Evolutionary conservation across 2,113 vertebrate species (phyloP).

Genomic region (Podarcis muralis): DNA sequence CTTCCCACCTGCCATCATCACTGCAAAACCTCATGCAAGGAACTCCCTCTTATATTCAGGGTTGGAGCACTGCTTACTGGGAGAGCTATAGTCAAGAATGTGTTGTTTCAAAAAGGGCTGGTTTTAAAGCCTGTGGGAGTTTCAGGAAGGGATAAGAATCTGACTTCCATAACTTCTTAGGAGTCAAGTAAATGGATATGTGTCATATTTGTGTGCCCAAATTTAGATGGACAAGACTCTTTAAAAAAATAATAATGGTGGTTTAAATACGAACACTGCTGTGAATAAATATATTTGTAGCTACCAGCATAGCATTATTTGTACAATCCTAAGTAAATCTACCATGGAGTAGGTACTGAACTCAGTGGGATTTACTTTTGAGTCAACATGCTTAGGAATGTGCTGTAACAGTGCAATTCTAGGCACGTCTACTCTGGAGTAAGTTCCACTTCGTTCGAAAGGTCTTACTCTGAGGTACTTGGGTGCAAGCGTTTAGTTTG

Average conservation of each 20-base stretch:
- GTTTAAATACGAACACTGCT: background rate
- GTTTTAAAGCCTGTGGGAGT: background rate
- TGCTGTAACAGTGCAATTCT: no score
- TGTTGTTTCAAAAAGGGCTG: background rate
- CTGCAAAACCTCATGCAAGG: background rate
- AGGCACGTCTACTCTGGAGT: background rate
- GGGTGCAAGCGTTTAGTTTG: constrained; percentile 19
- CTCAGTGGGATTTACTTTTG: no score
- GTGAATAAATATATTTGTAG: constrained; percentile 28
- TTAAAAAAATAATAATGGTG: background rate
- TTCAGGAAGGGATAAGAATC: background rate
- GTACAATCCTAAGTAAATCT: no score
- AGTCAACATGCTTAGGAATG: no score
- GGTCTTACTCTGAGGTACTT: background rate
- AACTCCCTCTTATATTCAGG: background rate
- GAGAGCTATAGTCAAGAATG: background rate
- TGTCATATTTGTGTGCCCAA: background rate
- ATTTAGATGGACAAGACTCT: background rate
- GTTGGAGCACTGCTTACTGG: background rate
- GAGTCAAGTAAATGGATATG: background rate
- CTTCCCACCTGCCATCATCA: background rate
- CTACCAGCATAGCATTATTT: background rate
- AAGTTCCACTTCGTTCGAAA: background rate
- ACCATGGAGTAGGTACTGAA: no score
- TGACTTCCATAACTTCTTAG: background rate